Conservation (phyloP, 2,797 vertebrate genomes). For the Hydrolagus colliei region DNA sequence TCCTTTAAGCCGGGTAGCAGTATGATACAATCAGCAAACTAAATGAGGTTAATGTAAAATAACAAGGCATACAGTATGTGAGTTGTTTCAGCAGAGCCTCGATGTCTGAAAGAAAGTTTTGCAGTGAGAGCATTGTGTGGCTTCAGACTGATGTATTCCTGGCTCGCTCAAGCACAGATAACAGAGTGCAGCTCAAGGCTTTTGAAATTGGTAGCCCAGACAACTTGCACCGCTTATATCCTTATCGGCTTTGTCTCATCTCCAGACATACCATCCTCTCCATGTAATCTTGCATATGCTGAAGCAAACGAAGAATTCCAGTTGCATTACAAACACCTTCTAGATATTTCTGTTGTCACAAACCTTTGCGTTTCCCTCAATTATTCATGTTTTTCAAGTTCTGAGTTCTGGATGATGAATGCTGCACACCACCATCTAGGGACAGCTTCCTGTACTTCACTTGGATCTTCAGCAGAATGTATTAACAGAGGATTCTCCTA, state of each 20-base stretch:
- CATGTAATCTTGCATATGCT: not conserved
- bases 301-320: not conserved
- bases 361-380: no score
- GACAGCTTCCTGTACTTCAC: no score
- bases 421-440: no score
- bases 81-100: not conserved
- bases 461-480: no score
- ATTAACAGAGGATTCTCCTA: no score
- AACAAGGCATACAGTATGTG: not conserved
- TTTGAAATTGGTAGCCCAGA: not conserved
- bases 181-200: not conserved
- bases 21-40: not conserved
- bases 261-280: not conserved
- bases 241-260: not conserved
- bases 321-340: not conserved
- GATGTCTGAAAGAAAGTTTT: not conserved
- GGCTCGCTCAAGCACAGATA: not conserved
- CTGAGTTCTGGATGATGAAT: no score
- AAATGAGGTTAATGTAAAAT: not conserved
- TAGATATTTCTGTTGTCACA: not conserved
- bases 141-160: conserved; percentile 2
- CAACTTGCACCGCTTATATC: not conserved
- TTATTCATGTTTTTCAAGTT: no score
- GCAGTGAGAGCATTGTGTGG: not conserved
- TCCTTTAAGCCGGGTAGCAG: not conserved